Evolutionary conservation across 1,140 invertebrate genomes (phyloP).

Genomic region (Araneus ventricosus): DNA sequence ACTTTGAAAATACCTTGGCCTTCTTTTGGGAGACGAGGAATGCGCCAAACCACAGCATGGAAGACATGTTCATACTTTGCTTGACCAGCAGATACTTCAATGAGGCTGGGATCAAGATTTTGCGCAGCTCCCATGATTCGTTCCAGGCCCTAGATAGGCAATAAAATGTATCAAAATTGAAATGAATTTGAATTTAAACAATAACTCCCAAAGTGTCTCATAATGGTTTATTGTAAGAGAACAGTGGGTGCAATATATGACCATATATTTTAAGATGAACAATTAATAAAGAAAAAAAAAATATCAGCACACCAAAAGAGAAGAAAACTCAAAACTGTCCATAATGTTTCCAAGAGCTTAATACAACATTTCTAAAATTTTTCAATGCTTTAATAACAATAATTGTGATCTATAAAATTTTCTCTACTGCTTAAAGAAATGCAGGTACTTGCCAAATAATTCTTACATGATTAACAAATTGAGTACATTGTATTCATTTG

Average conservation of each 20-base stretch:
- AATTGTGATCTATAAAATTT: too few relatives aligned
- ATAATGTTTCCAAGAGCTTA: too few relatives aligned
- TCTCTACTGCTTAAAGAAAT: too few relatives aligned
- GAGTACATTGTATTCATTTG: too few relatives aligned
- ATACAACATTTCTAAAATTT: too few relatives aligned
- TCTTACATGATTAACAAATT: too few relatives aligned
- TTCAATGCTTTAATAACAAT: too few relatives aligned
- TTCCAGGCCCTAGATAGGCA: slow-evolving; percentile 88
- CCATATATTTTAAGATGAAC: not conserved
- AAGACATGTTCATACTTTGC: slow-evolving; percentile 99
- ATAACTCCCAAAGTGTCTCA: not conserved
- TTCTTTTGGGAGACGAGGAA: slow-evolving; percentile 96
- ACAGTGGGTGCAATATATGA: too few relatives aligned
- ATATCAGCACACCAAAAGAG: not conserved
- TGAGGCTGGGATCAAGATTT: slow-evolving; percentile 93
- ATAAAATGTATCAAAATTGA: not conserved
- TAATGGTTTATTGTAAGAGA: too few relatives aligned
- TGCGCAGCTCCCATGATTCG: slow-evolving; percentile 93
- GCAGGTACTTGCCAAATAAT: too few relatives aligned
- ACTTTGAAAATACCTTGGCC: slow-evolving; percentile 89
- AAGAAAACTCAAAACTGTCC: not conserved
- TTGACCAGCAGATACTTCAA: slow-evolving; percentile 98
- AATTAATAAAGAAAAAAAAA: not conserved
- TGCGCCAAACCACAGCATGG: slow-evolving; percentile 98
- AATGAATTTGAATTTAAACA: not conserved